Percentiles rank a stretch among this genome's conserved stretches.
Conservation (phyloP, 1,140 invertebrate species). For the Calliopsis andreniformis region DNA sequence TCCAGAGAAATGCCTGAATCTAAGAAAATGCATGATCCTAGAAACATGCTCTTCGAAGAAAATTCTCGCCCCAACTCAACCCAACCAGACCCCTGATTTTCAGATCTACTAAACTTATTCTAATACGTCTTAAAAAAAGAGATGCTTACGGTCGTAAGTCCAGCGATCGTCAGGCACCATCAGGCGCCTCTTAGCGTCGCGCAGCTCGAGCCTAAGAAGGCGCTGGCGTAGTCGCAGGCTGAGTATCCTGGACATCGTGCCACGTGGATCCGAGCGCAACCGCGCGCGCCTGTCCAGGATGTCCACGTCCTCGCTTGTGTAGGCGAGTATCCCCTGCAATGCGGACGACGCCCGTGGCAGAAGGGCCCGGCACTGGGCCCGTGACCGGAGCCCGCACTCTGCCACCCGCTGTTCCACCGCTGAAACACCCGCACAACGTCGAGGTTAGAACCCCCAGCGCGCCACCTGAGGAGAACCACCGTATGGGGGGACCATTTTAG, state of each 20-base stretch:
- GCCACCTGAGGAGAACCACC: slow-evolving; percentile 80
- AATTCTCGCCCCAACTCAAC: no score
- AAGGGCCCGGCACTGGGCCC: slow-evolving; percentile 61
- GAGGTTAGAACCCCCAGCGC: slow-evolving; percentile 80
- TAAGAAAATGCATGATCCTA: no score
- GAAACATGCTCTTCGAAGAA: no score
- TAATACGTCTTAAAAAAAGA: no score
- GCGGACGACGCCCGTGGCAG: slow-evolving; percentile 57
- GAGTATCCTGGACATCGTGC: slow-evolving; percentile 81
- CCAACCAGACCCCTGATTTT: no score
- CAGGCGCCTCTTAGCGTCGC: slow-evolving; percentile 78
- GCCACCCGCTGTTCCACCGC: slow-evolving; percentile 78
- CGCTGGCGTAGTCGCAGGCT: slow-evolving; percentile 82
- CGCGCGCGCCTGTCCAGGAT: slow-evolving; percentile 80
- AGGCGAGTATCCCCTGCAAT: slow-evolving; percentile 76
- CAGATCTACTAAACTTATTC: no score
- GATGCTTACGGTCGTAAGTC: slow-evolving; percentile 84
- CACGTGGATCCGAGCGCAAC: slow-evolving; percentile 78
- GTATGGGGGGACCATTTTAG: slow-evolving; percentile 72
- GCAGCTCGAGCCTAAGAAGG: slow-evolving; percentile 82
- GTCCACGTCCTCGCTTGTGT: slow-evolving; percentile 83
- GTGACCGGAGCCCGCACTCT: slow-evolving; percentile 74
- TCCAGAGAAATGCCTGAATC: no score
- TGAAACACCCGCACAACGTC: slow-evolving; percentile 81
- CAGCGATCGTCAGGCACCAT: slow-evolving; percentile 82